These are phyloP conservation scores for Crematogaster levior DNA, from an alignment of 2,888 invertebrate species.

Conservation along the genomic window DNA sequence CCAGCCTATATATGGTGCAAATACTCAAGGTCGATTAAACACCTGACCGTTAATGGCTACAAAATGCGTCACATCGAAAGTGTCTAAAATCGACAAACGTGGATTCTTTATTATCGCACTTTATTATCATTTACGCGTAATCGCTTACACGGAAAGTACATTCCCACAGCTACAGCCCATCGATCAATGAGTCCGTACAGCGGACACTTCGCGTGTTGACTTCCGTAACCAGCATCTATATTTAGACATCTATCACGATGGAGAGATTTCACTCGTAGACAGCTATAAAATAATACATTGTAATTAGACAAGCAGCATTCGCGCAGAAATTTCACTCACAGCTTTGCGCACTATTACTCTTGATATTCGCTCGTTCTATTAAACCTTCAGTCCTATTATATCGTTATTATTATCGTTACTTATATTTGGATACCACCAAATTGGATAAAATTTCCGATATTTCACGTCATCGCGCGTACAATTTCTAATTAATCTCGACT, in stretches of 20 bases:
- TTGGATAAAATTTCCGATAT: slow-evolving; percentile 26
- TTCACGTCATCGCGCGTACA: slow-evolving; percentile 18
- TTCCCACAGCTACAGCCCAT: slow-evolving; percentile 61
- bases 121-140: slow-evolving; percentile 31
- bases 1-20: background rate
- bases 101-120: slow-evolving; percentile 1
- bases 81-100: background rate
- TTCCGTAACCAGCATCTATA: slow-evolving; percentile 41
- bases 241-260: slow-evolving; percentile 32
- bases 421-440: slow-evolving; percentile 24
- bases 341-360: background rate
- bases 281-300: slow-evolving; percentile 37
- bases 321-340: slow-evolving; percentile 14
- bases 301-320: slow-evolving; percentile 32
- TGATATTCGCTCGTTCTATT: background rate
- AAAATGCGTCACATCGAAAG: slow-evolving; percentile 2
- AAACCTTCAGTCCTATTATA: background rate
- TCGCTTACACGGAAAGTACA: slow-evolving; percentile 55
- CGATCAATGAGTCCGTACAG: slow-evolving; percentile 43
- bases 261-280: slow-evolving; percentile 35
- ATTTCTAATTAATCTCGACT: slow-evolving; percentile 43
- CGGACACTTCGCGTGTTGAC: slow-evolving; percentile 20
- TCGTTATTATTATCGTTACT: slow-evolving; percentile 14
- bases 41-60: background rate
- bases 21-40: slow-evolving; percentile 18